Conservation (phyloP, 2,113 vertebrate species). For the Sclerurus mexicanus region DNA sequence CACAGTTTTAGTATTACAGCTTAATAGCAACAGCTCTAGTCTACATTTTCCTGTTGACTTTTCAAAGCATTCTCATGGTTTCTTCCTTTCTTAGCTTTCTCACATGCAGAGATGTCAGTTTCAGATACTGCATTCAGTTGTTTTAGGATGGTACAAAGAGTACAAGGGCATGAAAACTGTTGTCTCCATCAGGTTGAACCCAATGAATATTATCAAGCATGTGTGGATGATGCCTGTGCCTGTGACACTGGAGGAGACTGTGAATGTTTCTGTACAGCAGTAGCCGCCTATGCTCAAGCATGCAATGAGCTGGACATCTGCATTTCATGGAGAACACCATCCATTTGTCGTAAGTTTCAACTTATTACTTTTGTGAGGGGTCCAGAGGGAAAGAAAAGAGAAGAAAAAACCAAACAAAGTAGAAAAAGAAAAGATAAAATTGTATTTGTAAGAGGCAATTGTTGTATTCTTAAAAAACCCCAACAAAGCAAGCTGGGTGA, state of each 20-base stretch:
- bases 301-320: constrained; percentile 85
- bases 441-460: background rate
- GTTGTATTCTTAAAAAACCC: background rate
- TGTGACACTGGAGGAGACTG: constrained; percentile 93
- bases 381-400: background rate
- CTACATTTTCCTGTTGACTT: background rate
- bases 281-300: constrained; percentile 88
- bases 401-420: background rate
- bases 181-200: constrained; percentile 84
- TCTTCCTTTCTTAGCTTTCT: background rate
- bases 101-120: background rate
- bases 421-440: background rate
- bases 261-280: constrained; percentile 92
- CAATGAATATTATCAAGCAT: constrained; percentile 85
- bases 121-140: background rate
- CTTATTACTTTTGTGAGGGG: background rate
- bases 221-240: constrained; percentile 90
- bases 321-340: constrained; percentile 87
- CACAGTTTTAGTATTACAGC: background rate
- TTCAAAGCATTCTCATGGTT: background rate
- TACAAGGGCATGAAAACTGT: background rate
- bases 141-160: background rate
- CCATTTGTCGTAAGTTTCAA: constrained; percentile 86
- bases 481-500: background rate
- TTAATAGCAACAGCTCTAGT: background rate